Conservation (phyloP, 2,113 vertebrate genomes). For the Dicaeum eximium region DNA sequence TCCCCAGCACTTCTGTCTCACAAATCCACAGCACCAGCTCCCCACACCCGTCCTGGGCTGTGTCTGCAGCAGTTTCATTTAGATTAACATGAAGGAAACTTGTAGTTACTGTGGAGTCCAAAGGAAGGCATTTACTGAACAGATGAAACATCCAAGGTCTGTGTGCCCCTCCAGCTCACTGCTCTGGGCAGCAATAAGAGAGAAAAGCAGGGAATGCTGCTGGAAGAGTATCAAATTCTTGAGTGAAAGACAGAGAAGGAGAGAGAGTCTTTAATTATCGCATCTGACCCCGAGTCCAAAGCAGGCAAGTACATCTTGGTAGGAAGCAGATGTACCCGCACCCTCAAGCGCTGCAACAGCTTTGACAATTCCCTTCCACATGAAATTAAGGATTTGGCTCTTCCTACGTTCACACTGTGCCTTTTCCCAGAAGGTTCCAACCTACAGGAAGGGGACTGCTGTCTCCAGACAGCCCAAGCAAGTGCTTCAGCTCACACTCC, state of each 20-base stretch:
- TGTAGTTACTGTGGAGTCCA: background rate
- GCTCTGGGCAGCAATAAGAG: background rate
- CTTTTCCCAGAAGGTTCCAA: background rate
- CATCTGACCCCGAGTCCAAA: background rate
- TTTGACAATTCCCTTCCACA: background rate
- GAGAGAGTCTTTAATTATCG: background rate
- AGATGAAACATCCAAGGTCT: background rate
- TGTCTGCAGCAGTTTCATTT: background rate
- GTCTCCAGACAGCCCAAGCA: background rate
- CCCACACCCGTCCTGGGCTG: accelerated
- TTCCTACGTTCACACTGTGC: background rate
- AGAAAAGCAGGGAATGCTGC: background rate
- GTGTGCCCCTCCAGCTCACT: background rate
- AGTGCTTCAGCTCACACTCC: background rate
- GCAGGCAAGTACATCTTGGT: background rate
- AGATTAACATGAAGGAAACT: background rate
- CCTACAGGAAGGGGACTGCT: background rate
- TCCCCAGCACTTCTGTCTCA: background rate
- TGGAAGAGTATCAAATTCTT: background rate
- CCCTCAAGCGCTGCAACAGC: background rate
- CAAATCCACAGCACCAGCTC: background rate
- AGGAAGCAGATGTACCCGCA: slow-evolving; percentile 30
- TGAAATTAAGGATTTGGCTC: slow-evolving; percentile 9
- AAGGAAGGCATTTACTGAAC: background rate
- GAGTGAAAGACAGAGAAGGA: background rate